Evolutionary conservation across 2,888 invertebrate species (phyloP), one percentile per base, ranked within the genome.

Genomic region (Mythimna loreyi): DNA sequence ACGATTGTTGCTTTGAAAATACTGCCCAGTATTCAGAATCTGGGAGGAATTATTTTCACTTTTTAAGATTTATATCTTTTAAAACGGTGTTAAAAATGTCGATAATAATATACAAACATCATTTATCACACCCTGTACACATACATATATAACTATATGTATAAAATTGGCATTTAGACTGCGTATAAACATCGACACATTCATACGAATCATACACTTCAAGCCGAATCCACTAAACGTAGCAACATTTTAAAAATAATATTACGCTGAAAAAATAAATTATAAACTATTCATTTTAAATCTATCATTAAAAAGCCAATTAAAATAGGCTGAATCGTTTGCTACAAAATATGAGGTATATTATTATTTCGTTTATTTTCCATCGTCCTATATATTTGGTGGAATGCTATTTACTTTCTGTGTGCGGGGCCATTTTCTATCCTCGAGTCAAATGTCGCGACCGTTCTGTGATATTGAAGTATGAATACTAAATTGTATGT

Each of bases 341-440:
- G 88, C 94, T 95, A 94, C 92, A 90, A 91, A 94, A 94, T 92
- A 94, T 94, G 95, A 95, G 95, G 94, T 94, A 94, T 92, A 90
- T 92, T 87, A 89, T 87, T 82, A 86, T 85, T 90, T 86, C 85
- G 82, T 84, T 84, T 79, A 71, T 72, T 66, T 75, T 69, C 68
- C 77, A 74, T 75, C 78, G 60, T 84, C 67, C 36, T 73, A 66
- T 78, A 71, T 85, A 82, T 88, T 90, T 88, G 88, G 87, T 89
- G 90, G 90, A 90, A 90, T 89, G 89, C 85, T 87, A 81, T 83
- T 28, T 66, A 83, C 56, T 75, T 72, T 80, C 33, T 60, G 52
- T 63, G 23, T 68, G 62, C 60, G 63, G 55, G 72, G 67, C 74
- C 73, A 63, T 70, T 66, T 67, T 74, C 75, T 78, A 72, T 76